A percentile compares a stretch with the other conserved stretches of the same genome.
phyloP scores from a whole-genome alignment of 2,113 vertebrate species.

The Cheilinus undulatus region DNA sequence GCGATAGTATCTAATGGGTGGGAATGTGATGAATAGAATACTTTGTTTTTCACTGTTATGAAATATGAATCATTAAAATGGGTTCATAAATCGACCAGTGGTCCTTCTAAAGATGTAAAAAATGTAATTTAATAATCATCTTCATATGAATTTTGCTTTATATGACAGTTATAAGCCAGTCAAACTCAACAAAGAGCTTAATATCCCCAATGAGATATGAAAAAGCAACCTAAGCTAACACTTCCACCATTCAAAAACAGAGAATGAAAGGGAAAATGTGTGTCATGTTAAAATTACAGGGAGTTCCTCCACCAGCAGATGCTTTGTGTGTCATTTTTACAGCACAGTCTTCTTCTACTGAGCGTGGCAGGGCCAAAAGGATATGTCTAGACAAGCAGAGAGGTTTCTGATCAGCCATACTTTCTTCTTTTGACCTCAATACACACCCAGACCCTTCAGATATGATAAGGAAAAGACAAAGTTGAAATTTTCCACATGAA shows the following conservation, averaged over 20 bases:
- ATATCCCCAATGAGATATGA: no score
- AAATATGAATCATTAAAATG: conserved; percentile 55
- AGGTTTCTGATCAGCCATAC: conserved; percentile 38
- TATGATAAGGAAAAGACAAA: conserved; percentile 3
- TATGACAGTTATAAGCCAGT: no score
- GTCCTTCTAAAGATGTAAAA: no score
- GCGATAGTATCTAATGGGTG: conserved; percentile 25
- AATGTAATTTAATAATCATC: no score
- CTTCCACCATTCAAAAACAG: background rate
- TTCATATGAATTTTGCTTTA: no score
- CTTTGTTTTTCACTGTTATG: background rate
- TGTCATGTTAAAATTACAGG: conserved; percentile 21
- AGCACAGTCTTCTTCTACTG: conserved; percentile 49
- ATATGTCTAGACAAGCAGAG: conserved; percentile 42
- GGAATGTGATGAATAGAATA: conserved; percentile 37
- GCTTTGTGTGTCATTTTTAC: background rate
- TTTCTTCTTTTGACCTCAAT: conserved; percentile 34
- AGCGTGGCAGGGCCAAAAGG: conserved; percentile 25
- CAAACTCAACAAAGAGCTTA: no score
- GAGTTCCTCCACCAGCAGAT: conserved; percentile 29
- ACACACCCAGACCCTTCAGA: conserved; percentile 9
- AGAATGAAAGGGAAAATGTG: background rate
- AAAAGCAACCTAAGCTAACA: no score
- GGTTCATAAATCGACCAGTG: conserved; percentile 1
- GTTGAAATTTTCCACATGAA: conserved; percentile 33